Evolutionary conservation across 37 sponge, comb jelly and placozoan species (phyloP).

Genomic region (Geodia barretti): DNA sequence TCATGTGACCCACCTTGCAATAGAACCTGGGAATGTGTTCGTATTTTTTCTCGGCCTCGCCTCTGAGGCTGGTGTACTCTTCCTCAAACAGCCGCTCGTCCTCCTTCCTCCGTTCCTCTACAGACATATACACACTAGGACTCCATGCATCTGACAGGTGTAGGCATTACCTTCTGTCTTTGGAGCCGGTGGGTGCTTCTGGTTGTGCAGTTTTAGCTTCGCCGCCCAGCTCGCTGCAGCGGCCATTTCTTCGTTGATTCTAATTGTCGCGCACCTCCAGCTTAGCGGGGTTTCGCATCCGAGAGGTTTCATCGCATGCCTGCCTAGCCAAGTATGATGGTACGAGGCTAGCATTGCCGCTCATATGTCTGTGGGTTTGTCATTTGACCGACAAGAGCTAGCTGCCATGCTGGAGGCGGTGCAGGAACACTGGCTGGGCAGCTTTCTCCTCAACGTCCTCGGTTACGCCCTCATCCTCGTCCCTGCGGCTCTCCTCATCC

Average conservation of each 20-base stretch:
- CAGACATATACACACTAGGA: neutral
- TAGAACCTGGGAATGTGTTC: slow-evolving; percentile 82
- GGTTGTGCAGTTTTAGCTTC: neutral
- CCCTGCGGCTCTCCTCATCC: slow-evolving; percentile 80
- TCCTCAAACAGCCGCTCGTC: slow-evolving; percentile 62
- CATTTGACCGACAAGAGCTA: too few species aligned
- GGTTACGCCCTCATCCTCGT: slow-evolving; percentile 83
- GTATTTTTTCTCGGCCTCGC: slow-evolving; percentile 14
- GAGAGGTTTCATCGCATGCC: too few species aligned
- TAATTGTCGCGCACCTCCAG: neutral
- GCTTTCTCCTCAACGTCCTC: slow-evolving; percentile 82
- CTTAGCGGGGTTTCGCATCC: too few species aligned
- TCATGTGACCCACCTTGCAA: slow-evolving; percentile 45
- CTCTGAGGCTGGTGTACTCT: slow-evolving; percentile 56
- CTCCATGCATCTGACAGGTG: too few species aligned
- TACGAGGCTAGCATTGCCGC: too few species aligned
- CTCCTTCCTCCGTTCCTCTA: slow-evolving; percentile 3
- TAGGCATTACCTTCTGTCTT: too few species aligned
- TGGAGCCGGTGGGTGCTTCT: neutral
- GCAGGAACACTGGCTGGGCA: slow-evolving; percentile 79
- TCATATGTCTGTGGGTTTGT: too few species aligned
- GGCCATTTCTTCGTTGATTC: neutral
- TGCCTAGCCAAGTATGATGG: too few species aligned
- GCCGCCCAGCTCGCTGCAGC: neutral
- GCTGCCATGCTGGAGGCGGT: slow-evolving; percentile 5